These are phyloP conservation scores for Mesaphorura yosii DNA, from an alignment of 1,140 invertebrate species.

Conservation along the genomic window DNA sequence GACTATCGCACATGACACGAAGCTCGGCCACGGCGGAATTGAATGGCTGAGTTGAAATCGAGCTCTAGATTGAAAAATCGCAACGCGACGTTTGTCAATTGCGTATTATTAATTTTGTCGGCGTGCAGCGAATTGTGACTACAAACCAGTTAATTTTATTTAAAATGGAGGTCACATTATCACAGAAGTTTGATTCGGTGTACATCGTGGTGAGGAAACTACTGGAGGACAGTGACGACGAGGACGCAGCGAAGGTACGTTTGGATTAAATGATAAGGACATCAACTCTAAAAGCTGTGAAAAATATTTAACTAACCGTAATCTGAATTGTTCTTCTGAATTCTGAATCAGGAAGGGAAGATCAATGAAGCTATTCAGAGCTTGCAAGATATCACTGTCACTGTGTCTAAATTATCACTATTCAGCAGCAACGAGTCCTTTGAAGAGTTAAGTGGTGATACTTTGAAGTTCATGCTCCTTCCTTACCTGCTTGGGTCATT, in stretches of 20 bases:
- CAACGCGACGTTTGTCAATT: too few species aligned
- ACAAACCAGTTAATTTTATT: too few species aligned
- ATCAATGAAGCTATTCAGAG: not conserved
- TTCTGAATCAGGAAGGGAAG: not conserved
- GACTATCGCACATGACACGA: too few species aligned
- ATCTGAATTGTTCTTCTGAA: not conserved
- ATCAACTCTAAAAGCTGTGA: not conserved
- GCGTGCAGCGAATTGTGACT: too few species aligned
- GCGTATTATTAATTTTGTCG: too few species aligned
- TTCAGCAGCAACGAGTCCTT: slow-evolving; percentile 79
- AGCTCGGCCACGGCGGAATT: too few species aligned
- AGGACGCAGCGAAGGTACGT: not conserved
- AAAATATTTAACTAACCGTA: not conserved
- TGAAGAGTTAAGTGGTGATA: slow-evolving; percentile 72
- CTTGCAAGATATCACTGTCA: slow-evolving; percentile 62
- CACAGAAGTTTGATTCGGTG: not conserved
- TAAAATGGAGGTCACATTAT: not conserved
- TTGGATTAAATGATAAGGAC: not conserved
- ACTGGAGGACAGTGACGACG: not conserved
- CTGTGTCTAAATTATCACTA: slow-evolving; percentile 64
- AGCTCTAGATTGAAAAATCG: too few species aligned
- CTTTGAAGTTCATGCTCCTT: slow-evolving; percentile 70
- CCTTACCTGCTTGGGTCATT: slow-evolving; percentile 70
- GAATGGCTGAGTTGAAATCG: too few species aligned
- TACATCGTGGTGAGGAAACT: not conserved